Evolutionary conservation across 2,888 invertebrate genomes (phyloP), one percentile per base, ranked within the genome.

Genomic region (Calameuta pallipes): DNA sequence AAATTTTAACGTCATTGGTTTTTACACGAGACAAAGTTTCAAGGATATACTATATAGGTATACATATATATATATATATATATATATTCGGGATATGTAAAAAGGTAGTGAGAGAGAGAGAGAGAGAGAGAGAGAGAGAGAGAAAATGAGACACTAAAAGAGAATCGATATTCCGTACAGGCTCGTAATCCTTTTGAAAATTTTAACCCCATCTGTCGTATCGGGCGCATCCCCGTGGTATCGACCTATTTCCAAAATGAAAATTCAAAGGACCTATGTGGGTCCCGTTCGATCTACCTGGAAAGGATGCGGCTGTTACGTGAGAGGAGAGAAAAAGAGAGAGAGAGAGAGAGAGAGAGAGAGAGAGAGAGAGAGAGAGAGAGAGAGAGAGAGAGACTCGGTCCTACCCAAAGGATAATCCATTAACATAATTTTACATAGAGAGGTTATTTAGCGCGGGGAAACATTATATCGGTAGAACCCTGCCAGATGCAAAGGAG

Each of bases 401-500:
- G 79, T 73, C 71, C 82, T 82, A 82, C 80, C 83, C 84, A 82
- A 86, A 89, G 91, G 91, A 91, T 91, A 91, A 91, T 91, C 91
- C 90, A 91, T 91, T 91, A 91, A 91, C 91, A 91, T 91, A 91
- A 91, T 91, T 91, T 91, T 89, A 91, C 91, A 91, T 91, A 89
- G 88, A 85, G 78, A 77, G 68, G 36, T 83, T 82, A 85, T 85
- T 84, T 83, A 81, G 74, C 79, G 76, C 82, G 87, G 87, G 78
- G 87, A 86, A 85, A 89, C 89, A 88, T 90, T 90, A 88, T 89
- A 88, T 89, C 89, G 85, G 83, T 80, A 86, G 87, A 83, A 56
- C 56, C 79, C 74, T 41, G 90, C 90, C 91, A 91, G 91, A 91
- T 91, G 91, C 90, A 91, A 91, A 89, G 90, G 84, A 83, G 85